Base-by-base conservation (phyloP, 2,888 invertebrate genomes). In the Nomada fabriciana region DNA sequence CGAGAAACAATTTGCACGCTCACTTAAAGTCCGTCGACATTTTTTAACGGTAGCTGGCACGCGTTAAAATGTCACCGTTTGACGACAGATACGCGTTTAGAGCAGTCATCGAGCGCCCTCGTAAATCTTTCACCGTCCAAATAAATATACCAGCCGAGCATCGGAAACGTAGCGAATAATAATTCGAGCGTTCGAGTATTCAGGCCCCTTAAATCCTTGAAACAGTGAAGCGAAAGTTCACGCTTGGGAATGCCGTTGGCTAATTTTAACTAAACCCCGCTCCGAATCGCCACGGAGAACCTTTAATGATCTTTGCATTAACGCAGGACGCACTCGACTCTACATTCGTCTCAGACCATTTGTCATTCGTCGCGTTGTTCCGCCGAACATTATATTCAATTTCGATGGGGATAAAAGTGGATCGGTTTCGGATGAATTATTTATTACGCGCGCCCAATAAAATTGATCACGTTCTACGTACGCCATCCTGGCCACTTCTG, bases 111-210 rank as follows among this genome's bases (percentile, higher is more conserved):
- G 73, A 13, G 67, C 47, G 68, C 55, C 43, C 78, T 74, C 78
- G 74, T 74, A 78, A 78, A 78, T 78, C 74, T 63, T 52, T 78
- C 78, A 52, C 50, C 78, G 74, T 53, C 42, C 67, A 50, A 74
- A 63, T 74, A 78, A 78, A 74, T 78, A 61, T 50, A 61, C 60
- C 68, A 20, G 2, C 47, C 36, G 15, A 29, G 57, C 52, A 52
- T 61, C 65, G 47, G 25, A 25, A 67, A 59, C 64, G 50, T 23
- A 10, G 25, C 47, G 65, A 60, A 67, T 65, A 65, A 67, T 65
- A 52, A 53, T 43, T 53, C 60, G 23, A 15, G 13, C 43, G n/a
- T 9, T 65, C 15, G 15, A n/a, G 52, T 71, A 59, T 25, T 43
- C 18, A n/a, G 36, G 10, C 18, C n/a, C 9, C 36, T 60, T n/a